A percentile compares a stretch with the other conserved stretches of the same genome.
Conservation (phyloP, 2,113 vertebrate species). For the Caranx melampygus region DNA sequence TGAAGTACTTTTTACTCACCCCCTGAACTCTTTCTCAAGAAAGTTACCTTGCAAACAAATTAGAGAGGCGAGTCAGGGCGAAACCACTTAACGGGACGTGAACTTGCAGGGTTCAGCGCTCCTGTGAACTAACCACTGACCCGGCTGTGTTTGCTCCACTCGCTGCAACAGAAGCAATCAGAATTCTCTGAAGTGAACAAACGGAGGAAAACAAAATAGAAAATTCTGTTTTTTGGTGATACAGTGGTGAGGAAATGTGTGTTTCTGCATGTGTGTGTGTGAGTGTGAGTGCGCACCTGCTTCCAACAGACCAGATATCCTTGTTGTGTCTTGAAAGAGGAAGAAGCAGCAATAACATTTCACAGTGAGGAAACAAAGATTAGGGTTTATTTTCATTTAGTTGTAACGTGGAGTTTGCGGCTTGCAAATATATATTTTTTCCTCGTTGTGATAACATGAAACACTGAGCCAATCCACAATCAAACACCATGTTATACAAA, state of each 20-base stretch:
- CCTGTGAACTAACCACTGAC: slow-evolving; percentile 22
- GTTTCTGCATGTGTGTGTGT: neutral
- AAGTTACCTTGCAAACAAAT: slow-evolving; percentile 54
- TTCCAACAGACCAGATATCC: slow-evolving; percentile 8
- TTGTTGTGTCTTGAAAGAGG: neutral
- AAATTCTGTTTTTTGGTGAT: slow-evolving; percentile 23
- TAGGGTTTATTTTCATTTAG: neutral
- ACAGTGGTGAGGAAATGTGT: slow-evolving; percentile 12
- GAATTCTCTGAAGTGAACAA: slow-evolving; percentile 40
- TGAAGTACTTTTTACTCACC: slow-evolving; percentile 22
- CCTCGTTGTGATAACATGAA: neutral
- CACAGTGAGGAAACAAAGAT: neutral
- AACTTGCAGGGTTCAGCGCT: slow-evolving; percentile 9
- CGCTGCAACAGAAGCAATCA: slow-evolving; percentile 46
- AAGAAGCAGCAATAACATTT: neutral
- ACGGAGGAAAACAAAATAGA: slow-evolving; percentile 42
- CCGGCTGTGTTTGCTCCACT: slow-evolving; percentile 44
- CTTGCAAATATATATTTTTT: neutral
- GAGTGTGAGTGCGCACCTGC: neutral
- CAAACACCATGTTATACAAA: neutral
- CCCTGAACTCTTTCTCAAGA: slow-evolving; percentile 10
- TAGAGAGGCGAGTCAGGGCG: neutral
- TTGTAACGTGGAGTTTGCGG: neutral
- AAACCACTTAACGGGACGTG: slow-evolving; percentile 18
- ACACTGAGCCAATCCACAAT: neutral